phyloP scores from a whole-genome alignment of 2,797 vertebrate genomes.

The Clarias fuscus region DNA sequence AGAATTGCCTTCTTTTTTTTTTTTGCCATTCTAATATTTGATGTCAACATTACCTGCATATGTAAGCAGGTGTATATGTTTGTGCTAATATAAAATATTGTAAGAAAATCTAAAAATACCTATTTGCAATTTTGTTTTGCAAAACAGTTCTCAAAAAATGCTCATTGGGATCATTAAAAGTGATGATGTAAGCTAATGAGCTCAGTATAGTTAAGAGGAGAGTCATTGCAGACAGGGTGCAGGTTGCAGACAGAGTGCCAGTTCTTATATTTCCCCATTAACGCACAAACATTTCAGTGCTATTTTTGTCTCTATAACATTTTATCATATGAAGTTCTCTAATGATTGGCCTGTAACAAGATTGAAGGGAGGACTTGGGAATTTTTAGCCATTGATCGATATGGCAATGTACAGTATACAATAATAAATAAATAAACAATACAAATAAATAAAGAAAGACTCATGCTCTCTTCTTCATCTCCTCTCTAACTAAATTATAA shows the following conservation, averaged over 20 bases:
- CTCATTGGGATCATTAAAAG: slow-evolving; percentile 2
- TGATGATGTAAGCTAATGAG: slow-evolving; percentile 13
- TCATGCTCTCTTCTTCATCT: neutral
- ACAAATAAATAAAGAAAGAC: neutral
- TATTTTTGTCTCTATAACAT: neutral
- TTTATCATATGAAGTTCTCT: too few species aligned
- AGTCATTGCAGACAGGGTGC: neutral
- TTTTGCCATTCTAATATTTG: neutral
- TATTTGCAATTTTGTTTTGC: neutral
- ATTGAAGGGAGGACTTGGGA: neutral
- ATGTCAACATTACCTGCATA: neutral
- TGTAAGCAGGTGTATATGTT: neutral
- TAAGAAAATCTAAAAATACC: neutral
- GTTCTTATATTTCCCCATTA: neutral
- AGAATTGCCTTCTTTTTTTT: neutral
- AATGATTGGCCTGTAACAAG: neutral
- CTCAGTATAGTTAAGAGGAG: slow-evolving; percentile 1
- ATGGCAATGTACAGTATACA: neutral
- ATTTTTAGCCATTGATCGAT: neutral
- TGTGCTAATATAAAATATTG: neutral
- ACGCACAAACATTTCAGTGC: neutral
- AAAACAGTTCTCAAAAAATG: neutral
- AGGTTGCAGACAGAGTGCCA: too few species aligned
- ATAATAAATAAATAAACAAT: neutral
- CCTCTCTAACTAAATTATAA: neutral